Evolutionary conservation across 2,113 vertebrate genomes (phyloP), one percentile per base, ranked within the genome.

Genomic region (Caloenas nicobarica): DNA sequence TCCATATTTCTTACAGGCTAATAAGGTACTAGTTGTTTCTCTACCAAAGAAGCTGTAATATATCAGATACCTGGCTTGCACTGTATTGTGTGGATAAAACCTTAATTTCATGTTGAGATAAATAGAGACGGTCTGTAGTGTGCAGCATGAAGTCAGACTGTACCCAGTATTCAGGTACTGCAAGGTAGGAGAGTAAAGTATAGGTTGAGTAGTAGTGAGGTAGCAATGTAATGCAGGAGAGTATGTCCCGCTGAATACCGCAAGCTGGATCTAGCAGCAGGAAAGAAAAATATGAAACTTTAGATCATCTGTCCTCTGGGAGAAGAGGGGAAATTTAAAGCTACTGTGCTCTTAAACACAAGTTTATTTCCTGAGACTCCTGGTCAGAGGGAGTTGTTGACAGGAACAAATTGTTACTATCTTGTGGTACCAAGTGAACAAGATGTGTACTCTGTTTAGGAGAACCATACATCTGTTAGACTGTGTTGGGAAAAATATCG

Each of bases 41-140:
- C 40, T 40, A 28, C 61, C 61, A 72, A 57, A 89, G 71, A 62
- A 72, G 51, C 70, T 64, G 60, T 73, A 87, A 86, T 81, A 56
- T 1, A 73, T 50, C 51, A 15, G 5, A 89, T 73, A 31, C 40
- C 40, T 85, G 83, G 58, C 68, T 93, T 86, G 58, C 71, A 10
- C 64, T 69, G 66, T 76, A 33, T 9, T 36, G 53, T 57, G 61
- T 11, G 93, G 86, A 64, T 73, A 87, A 96, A 93, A 44, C 89
- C 79, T 64, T 82, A 3, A 11, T 76, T 89, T 96, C 89, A 87
- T 29, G 26, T 33, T 68, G 96, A 88, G 96, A 95, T 95, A 95
- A 96, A 84, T n/a, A 89, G 83, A 66, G 85, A 78, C 72, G 64
- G 84, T 72, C 89, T 91, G 71, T 26, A 36, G 78, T 1, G 65